These are phyloP conservation scores for Ornithoptera priamus DNA, from an alignment of 2,888 invertebrate genomes.

Conservation along the genomic window DNA sequence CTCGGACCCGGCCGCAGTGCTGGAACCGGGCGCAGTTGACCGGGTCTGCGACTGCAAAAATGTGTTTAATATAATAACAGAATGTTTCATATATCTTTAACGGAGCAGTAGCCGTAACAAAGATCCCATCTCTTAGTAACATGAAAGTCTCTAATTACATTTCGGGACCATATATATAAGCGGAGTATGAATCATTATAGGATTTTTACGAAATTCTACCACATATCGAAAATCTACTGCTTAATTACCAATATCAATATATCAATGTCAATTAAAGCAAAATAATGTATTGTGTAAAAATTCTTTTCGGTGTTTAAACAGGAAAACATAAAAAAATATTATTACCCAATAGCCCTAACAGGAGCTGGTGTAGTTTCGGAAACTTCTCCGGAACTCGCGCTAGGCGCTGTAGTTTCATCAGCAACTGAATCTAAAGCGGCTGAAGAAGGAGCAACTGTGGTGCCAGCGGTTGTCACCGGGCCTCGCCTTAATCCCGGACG, in stretches of 20 bases:
- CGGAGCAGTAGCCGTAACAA: too few species aligned
- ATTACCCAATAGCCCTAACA: conserved; percentile 60
- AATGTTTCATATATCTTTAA: neutral
- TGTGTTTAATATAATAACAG: neutral
- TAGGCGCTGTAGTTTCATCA: conserved; percentile 53
- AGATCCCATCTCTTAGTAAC: too few species aligned
- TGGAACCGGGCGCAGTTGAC: conserved; percentile 54
- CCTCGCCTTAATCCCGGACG: conserved; percentile 66
- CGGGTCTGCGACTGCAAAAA: conserved; percentile 59
- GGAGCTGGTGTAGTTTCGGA: conserved; percentile 66
- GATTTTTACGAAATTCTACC: too few species aligned
- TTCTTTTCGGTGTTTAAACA: neutral
- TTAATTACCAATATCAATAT: too few species aligned
- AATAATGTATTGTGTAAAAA: too few species aligned
- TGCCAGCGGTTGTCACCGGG: conserved; percentile 50
- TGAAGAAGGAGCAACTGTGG: conserved; percentile 53
- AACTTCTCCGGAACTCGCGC: conserved; percentile 55
- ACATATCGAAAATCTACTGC: too few species aligned
- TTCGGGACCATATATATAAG: too few species aligned
- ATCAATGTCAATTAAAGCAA: too few species aligned
- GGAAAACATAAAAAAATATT: neutral
- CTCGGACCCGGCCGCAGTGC: conserved; percentile 84
- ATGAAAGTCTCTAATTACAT: too few species aligned
- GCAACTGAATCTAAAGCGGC: conserved; percentile 36
- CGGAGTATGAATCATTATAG: too few species aligned